Evolutionary conservation across 2,797 vertebrate species (phyloP), one percentile per base, ranked within the genome.

Genomic region (Lerista edwardsae): DNA sequence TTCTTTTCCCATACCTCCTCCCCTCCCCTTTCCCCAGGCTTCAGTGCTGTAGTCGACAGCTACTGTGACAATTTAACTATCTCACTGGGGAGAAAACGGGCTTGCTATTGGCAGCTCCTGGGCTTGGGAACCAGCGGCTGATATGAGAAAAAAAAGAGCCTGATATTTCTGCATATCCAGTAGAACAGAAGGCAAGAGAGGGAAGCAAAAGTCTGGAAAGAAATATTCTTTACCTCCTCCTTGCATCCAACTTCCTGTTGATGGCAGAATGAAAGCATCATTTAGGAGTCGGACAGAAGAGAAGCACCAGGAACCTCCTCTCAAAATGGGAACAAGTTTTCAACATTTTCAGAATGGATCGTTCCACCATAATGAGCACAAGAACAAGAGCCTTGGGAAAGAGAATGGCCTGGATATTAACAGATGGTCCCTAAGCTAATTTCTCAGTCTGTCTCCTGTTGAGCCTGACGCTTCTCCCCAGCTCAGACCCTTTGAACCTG

Each of bases 61-160:
- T 84, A 89, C 80, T 92, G 61, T 72, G 74, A 83, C 67, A 84
- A 81, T 90, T 91, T 1, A 88, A 65, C 73, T 88, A 67, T 68
- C 41, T 72, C 59, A 71, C 83, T 80, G 84, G 39, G 59, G 82
- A 90, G 29, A 74, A 80, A 78, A 80, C 2, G 0, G 0, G 68
- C 89, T 90, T 80, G 29, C 82, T 87, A 1, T 27, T 51, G 55
- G 62, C 57, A 83, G 3, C 9, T 87, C 85, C 36, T 82, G 21
- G 77, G 65, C 34, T 88, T 91, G 51, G 84, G 39, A 88, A 86
- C 64, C 90, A 81, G 68, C 0, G 86, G 79, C 0, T 88, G 86
- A 85, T 75, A 84, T 65, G 69, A 93, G 78, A 88, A 90, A 92
- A 93, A 92, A 93, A 91, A 10, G n/a, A n/a, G 4, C 19, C 77